Base-by-base conservation (phyloP, 2,113 vertebrate species). In the Nothobranchius kuhntae region DNA sequence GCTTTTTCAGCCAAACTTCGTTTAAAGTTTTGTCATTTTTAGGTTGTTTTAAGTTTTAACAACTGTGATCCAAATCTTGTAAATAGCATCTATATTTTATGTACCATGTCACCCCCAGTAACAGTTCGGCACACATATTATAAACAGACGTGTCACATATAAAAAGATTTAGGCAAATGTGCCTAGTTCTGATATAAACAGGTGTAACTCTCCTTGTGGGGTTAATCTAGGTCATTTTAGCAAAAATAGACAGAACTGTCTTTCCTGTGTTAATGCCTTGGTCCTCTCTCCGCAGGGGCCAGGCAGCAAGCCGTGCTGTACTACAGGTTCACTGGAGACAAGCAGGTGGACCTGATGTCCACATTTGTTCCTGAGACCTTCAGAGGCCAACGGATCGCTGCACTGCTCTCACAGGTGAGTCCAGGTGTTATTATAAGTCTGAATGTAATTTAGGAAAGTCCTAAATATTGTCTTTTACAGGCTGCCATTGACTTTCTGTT, bases 401-500 rank as follows among this genome's bases (percentile, higher is more conserved):
- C 89, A 0, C 53, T 86, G 24, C 82, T 93, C 55, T 86, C 92
- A 0, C 82, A 89, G 89, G 92, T 86, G 6, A 51, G 47, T 0
- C 30, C 26, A 21, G 3, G 0, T 35, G 36, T 42, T 15, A 15
- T 42, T 6, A 0, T 17, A 21, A 21, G 21, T 21, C 21, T 21
- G 21, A 21, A 21, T 21, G 21, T 21, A 21, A 21, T 21, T 21
- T 21, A 21, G 21, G 11, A 6, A 4, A 11, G 15, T 5, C 38
- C 17, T 0, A 7, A 47, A 1, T 36, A 12, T 7, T 5, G 13
- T 57, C 1, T 55, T 48, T 51, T 30, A 30, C 82, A 91, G 92
- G 88, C 91, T 50, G 91, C 92, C 12, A 44, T 93, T 76, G 89
- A 92, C 68, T 93, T 92, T n/a, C 50, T 93, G 36, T 72, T 86